phyloP scores from a whole-genome alignment of 1,140 invertebrate species.

The Achatina immaculata region DNA sequence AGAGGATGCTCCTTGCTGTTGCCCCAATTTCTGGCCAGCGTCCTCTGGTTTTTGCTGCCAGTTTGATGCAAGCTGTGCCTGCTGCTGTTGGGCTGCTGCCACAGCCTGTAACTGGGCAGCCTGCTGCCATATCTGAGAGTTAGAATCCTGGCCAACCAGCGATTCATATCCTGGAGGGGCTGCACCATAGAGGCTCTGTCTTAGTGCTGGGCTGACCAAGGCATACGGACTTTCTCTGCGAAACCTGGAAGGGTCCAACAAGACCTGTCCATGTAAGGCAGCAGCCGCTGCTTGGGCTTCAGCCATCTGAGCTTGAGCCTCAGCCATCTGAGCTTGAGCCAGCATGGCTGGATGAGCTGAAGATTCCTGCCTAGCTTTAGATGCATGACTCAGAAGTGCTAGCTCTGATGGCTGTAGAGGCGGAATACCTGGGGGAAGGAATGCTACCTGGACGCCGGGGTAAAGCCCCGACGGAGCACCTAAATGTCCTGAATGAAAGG shows the following conservation, averaged over 20 bases:
- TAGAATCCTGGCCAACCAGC: background rate
- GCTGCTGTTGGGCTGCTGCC: conserved; percentile 24
- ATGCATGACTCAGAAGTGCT: conserved; percentile 16
- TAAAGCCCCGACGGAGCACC: conserved; percentile 26
- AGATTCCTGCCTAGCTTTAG: background rate
- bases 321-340: background rate
- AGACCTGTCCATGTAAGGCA: conserved; percentile 30
- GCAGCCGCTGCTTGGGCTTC: conserved; percentile 6
- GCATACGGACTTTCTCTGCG: conserved; percentile 16
- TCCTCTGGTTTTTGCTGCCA: background rate
- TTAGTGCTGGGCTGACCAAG: conserved; percentile 13
- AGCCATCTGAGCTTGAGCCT: conserved; percentile 10
- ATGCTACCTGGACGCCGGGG: conserved; percentile 34
- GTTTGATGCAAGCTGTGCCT: background rate
- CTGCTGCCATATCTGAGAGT: conserved; percentile 26
- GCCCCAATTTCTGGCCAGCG: background rate
- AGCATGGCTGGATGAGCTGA: background rate
- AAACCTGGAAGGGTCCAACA: conserved; percentile 13
- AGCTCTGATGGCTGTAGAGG: conserved; percentile 36
- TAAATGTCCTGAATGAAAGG: conserved; percentile 26
- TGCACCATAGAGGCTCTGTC: conserved; percentile 36
- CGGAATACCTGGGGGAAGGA: conserved; percentile 34
- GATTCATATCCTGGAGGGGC: conserved; percentile 28
- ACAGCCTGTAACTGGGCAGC: conserved; percentile 29
- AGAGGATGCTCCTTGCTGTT: conserved; percentile 26